These are phyloP conservation scores for Amblyopsis rosae DNA, from an alignment of 2,113 vertebrate species.

Conservation along the genomic window DNA sequence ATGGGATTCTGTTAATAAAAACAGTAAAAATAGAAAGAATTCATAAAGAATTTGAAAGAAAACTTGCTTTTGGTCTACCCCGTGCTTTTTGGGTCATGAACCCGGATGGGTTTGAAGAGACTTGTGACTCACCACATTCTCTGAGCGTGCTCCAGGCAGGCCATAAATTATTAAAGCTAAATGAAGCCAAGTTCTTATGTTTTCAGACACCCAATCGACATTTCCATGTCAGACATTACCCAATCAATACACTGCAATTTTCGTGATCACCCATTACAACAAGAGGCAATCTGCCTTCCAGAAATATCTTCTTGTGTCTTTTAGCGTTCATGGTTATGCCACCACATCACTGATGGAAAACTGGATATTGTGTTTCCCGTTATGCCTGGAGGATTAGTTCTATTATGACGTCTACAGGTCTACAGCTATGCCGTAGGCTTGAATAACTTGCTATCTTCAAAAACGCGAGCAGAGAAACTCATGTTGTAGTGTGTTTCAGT, in stretches of 20 bases:
- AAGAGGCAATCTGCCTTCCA: slow-evolving; percentile 60
- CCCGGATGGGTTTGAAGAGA: slow-evolving; percentile 35
- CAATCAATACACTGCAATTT: slow-evolving; percentile 74
- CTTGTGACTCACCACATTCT: slow-evolving; percentile 61
- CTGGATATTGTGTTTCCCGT: slow-evolving; percentile 40
- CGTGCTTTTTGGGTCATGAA: slow-evolving; percentile 27
- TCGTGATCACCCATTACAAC: slow-evolving; percentile 63
- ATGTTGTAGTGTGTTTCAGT: slow-evolving; percentile 34
- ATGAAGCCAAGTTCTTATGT: slow-evolving; percentile 53
- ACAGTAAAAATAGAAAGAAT: too few species aligned
- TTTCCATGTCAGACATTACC: slow-evolving; percentile 64
- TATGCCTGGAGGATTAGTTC: slow-evolving; percentile 33
- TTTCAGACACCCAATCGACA: slow-evolving; percentile 67
- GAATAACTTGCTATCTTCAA: slow-evolving; percentile 45
- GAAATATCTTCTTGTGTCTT: slow-evolving; percentile 49
- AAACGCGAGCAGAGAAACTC: slow-evolving; percentile 26
- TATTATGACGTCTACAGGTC: slow-evolving; percentile 44
- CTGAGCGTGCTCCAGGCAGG: slow-evolving; percentile 60
- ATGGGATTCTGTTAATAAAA: too few species aligned
- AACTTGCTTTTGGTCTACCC: not conserved
- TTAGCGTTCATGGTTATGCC: slow-evolving; percentile 21
- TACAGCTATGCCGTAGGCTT: slow-evolving; percentile 34
- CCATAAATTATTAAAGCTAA: slow-evolving; percentile 66
- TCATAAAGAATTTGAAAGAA: too few species aligned
- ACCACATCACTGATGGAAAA: slow-evolving; percentile 25